phyloP scores from a whole-genome alignment of 2,797 vertebrate species.

The Sebastiscus tertius region DNA sequence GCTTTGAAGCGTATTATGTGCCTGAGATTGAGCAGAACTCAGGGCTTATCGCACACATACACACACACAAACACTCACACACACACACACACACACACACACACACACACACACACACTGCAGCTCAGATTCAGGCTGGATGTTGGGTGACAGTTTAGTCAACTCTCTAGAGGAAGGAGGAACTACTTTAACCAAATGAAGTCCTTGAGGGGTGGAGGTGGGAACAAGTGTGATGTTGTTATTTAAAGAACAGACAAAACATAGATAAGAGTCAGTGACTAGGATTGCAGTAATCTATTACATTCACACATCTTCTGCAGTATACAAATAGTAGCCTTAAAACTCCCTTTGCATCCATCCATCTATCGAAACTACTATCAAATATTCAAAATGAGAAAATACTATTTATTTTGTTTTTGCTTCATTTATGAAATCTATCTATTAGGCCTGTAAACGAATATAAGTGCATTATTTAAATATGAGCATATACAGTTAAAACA shows the following conservation, averaged over 20 bases:
- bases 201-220: conserved; percentile 38
- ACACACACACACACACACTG: neutral
- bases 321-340: neutral
- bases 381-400: neutral
- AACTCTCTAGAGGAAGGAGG: conserved; percentile 44
- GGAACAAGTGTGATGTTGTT: conserved; percentile 54
- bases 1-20: conserved; percentile 81
- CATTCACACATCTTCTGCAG: neutral
- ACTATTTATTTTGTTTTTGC: neutral
- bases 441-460: neutral
- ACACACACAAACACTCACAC: neutral
- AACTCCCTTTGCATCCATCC: neutral
- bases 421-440: neutral
- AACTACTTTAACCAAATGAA: conserved; percentile 64
- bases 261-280: conserved; percentile 3
- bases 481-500: neutral
- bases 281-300: conserved; percentile 21
- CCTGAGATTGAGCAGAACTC: conserved; percentile 74
- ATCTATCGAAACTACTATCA: neutral
- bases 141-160: conserved; percentile 53
- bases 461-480: neutral
- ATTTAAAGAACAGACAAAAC: conserved; percentile 40
- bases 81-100: neutral
- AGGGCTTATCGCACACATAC: conserved; percentile 60
- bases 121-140: conserved; percentile 49